A percentile compares a stretch with the other conserved stretches of the same genome.
phyloP scores from a whole-genome alignment of 1,140 invertebrate genomes.

The Trissolcus basalis region DNA sequence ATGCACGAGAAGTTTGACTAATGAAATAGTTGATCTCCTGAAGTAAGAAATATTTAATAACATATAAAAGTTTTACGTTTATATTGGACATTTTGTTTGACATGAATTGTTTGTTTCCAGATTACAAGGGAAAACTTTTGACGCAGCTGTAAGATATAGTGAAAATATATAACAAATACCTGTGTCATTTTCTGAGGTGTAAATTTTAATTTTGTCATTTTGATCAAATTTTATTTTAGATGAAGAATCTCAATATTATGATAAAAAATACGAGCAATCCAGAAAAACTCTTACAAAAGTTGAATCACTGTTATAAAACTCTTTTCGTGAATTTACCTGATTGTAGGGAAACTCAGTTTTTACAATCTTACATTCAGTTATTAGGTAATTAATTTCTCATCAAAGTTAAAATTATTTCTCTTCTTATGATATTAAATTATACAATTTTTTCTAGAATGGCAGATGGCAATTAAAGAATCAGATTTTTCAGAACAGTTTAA shows the following conservation, averaged over 20 bases:
- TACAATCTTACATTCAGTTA: conserved; percentile 74
- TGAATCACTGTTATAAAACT: conserved; percentile 69
- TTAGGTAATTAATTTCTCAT: conserved; percentile 75
- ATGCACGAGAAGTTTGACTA: conserved; percentile 73
- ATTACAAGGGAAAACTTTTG: conserved; percentile 73
- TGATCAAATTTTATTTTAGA: conserved; percentile 63
- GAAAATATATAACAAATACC: too few relatives aligned
- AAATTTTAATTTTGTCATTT: conserved; percentile 7
- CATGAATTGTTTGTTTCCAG: conserved; percentile 66
- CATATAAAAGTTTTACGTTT: too few relatives aligned
- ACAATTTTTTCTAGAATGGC: conserved; percentile 73
- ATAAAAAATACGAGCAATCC: conserved; percentile 70
- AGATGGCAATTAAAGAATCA: conserved; percentile 66
- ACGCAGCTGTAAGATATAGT: conserved; percentile 76
- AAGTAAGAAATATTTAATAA: conserved; percentile 68
- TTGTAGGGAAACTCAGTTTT: conserved; percentile 70
- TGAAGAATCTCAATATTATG: conserved; percentile 73
- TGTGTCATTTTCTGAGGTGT: neutral
- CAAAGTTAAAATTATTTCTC: too few relatives aligned
- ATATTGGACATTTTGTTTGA: neutral
- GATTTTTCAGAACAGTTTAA: conserved; percentile 65
- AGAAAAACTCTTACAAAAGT: conserved; percentile 70
- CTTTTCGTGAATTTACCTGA: conserved; percentile 69
- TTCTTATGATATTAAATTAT: too few relatives aligned
- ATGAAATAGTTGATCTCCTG: conserved; percentile 76